A percentile compares a stretch with the other conserved stretches of the same genome.
phyloP scores from a whole-genome alignment of 92 coral and sea anemone species.

The Siderastrea radians region DNA sequence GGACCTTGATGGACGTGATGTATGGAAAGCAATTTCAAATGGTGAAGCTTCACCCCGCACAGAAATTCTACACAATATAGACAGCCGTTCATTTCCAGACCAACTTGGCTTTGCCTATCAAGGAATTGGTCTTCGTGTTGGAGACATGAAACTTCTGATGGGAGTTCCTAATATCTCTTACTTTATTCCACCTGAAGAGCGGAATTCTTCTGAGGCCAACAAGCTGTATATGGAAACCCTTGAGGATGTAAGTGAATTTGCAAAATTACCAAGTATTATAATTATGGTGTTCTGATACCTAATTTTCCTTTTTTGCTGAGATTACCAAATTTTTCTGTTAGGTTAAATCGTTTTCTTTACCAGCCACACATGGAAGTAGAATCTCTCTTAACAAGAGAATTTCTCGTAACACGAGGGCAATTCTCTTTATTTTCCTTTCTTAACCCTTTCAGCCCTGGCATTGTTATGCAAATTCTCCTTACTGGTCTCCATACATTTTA shows the following conservation, averaged over 20 bases:
- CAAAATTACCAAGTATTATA: not conserved
- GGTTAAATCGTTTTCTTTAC: too few relatives aligned
- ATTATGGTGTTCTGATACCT: not conserved
- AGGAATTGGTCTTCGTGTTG: constrained; percentile 83
- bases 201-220: not conserved
- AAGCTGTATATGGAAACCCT: not conserved
- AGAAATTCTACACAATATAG: constrained; percentile 88
- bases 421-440: too few relatives aligned
- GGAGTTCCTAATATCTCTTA: constrained; percentile 83
- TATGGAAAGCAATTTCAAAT: constrained; percentile 80
- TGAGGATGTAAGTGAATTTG: constrained; percentile 18
- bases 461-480: too few relatives aligned
- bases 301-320: too few relatives aligned
- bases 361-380: too few relatives aligned
- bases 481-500: too few relatives aligned
- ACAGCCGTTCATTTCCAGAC: constrained; percentile 13
- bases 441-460: too few relatives aligned
- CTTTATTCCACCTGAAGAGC: constrained; percentile 85
- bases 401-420: too few relatives aligned
- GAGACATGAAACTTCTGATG: constrained; percentile 88
- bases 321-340: too few relatives aligned
- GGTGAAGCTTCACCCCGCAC: constrained; percentile 81
- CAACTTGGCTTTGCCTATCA: constrained; percentile 68
- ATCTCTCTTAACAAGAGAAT: too few relatives aligned
- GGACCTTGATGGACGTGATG: constrained; percentile 77